phyloP scores from a whole-genome alignment of 2,113 vertebrate genomes.

The Hassar affinis region DNA sequence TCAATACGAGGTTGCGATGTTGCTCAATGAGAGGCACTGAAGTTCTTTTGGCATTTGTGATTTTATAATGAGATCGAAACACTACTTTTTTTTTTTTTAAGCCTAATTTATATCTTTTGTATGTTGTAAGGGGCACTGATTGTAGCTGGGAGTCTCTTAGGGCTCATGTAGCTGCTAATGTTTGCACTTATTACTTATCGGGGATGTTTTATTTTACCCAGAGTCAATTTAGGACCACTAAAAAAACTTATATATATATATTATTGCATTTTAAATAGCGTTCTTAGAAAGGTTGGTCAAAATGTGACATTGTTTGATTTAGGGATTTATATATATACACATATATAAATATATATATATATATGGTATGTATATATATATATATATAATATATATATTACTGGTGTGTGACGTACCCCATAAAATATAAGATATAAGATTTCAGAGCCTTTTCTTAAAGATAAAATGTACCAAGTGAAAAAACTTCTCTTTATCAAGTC shows the following conservation, averaged over 20 bases:
- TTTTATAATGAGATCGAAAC: conserved; percentile 55
- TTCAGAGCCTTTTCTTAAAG: neutral
- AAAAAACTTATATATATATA: too few relatives aligned
- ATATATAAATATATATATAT: too few relatives aligned
- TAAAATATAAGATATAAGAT: neutral
- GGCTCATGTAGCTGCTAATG: conserved; percentile 35
- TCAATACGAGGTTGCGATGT: conserved; percentile 55
- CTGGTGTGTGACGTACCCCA: too few relatives aligned
- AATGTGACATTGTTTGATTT: neutral
- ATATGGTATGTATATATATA: too few relatives aligned
- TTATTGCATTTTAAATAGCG: conserved; percentile 2
- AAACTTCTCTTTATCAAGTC: neutral
- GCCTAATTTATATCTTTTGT: conserved; percentile 56
- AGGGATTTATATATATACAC: too few relatives aligned
- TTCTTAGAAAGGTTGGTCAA: neutral
- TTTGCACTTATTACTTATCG: conserved; percentile 46
- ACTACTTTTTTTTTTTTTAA: conserved; percentile 57
- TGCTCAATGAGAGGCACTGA: conserved; percentile 35
- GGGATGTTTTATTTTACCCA: conserved; percentile 18
- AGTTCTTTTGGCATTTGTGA: conserved; percentile 49
- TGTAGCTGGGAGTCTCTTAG: conserved; percentile 32
- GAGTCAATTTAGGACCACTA: neutral
- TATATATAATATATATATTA: neutral
- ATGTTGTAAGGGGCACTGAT: conserved; percentile 19
- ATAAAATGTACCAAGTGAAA: neutral